Conservation (phyloP, 2,888 invertebrate species). For the Acrobasis repandana region DNA sequence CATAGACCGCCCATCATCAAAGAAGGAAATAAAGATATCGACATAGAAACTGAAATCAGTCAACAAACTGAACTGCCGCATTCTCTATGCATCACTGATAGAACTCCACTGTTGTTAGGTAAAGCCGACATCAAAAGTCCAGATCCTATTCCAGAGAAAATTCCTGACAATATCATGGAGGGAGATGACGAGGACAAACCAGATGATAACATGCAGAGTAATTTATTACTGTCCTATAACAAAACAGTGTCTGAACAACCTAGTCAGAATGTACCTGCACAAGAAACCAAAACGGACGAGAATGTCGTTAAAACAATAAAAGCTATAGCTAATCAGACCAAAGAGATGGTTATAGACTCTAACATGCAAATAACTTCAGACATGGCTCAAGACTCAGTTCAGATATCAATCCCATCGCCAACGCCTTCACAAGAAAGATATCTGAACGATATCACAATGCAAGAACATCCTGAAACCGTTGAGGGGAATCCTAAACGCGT, state of each 20-base stretch:
- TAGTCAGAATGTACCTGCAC: conserved; percentile 41
- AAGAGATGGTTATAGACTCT: conserved; percentile 80
- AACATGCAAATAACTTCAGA: conserved; percentile 83
- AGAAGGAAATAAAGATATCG: conserved; percentile 65
- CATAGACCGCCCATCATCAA: conserved; percentile 51
- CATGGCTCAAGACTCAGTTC: conserved; percentile 84
- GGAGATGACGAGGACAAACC: conserved; percentile 77
- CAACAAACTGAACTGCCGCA: conserved; percentile 77
- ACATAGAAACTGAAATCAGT: conserved; percentile 77
- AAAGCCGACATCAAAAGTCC: conserved; percentile 78
- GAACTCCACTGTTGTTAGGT: conserved; percentile 67
- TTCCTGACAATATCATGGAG: conserved; percentile 77
- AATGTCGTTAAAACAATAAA: conserved; percentile 79
- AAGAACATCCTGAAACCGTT: conserved; percentile 79
- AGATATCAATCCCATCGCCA: conserved; percentile 86
- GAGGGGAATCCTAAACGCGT: conserved; percentile 82
- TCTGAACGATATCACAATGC: conserved; percentile 84
- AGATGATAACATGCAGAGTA: conserved; percentile 62
- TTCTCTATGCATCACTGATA: conserved; percentile 64
- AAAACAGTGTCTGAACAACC: conserved; percentile 55
- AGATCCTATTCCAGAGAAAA: conserved; percentile 77
- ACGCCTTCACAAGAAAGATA: conserved; percentile 86
- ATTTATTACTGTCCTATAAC: conserved; percentile 61
- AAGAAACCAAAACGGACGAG: conserved; percentile 57
- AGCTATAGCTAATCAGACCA: conserved; percentile 80